Percentiles rank a stretch among this genome's conserved stretches.
Evolutionary conservation across 2,113 vertebrate species (phyloP).

Genomic region (Stegastes partitus): DNA sequence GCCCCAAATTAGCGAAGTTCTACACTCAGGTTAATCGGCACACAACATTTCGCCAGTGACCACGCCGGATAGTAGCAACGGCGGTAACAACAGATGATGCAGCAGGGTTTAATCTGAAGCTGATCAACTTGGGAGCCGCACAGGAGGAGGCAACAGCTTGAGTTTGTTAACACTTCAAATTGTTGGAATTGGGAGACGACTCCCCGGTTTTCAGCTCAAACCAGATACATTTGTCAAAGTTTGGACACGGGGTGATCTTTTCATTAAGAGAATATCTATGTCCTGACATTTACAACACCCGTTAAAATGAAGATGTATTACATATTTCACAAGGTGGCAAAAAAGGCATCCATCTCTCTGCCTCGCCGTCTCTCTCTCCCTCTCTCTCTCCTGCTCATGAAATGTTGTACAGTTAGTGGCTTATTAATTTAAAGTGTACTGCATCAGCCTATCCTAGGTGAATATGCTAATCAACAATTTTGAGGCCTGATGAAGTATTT

Average conservation of each 20-base stretch:
- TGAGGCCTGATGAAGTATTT: constrained; percentile 77
- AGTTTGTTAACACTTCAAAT: constrained; percentile 66
- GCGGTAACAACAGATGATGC: constrained; percentile 34
- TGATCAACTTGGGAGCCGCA: constrained; percentile 25
- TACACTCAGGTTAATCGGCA: constrained; percentile 25
- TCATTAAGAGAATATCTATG: constrained; percentile 82
- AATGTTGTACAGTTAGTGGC: constrained; percentile 75
- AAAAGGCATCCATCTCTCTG: constrained; percentile 77
- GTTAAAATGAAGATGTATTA: constrained; percentile 85
- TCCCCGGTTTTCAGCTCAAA: constrained; percentile 61
- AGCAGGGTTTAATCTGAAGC: constrained; percentile 46
- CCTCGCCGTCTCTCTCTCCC: constrained; percentile 30
- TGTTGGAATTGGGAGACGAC: constrained; percentile 47
- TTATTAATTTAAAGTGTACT: constrained; percentile 81
- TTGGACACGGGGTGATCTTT: constrained; percentile 75
- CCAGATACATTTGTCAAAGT: constrained; percentile 76
- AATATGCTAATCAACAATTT: constrained; percentile 83
- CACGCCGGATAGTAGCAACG: constrained; percentile 3
- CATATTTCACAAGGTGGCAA: constrained; percentile 80
- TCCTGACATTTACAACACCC: constrained; percentile 79
- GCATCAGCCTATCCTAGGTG: constrained; percentile 65
- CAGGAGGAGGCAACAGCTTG: constrained; percentile 57
- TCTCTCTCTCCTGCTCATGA: constrained; percentile 42
- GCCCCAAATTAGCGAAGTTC: constrained; percentile 13
- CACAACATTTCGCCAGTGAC: constrained; percentile 20